phyloP scores from a whole-genome alignment of 1,140 invertebrate species.

The Leucophenga varia region DNA sequence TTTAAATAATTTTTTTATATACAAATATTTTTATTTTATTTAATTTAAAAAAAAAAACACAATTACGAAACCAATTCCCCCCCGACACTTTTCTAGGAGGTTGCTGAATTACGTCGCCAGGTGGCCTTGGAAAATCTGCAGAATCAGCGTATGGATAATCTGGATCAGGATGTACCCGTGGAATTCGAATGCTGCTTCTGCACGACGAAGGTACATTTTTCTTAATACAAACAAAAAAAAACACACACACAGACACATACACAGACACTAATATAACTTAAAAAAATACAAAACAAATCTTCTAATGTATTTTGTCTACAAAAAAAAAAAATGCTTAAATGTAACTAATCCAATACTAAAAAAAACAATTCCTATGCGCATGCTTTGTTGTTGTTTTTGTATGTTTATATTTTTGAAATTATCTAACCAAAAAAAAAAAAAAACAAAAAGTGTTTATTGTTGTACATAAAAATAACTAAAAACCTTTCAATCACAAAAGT shows the following conservation, averaged over 20 bases:
- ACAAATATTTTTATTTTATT: slow-evolving; percentile 28
- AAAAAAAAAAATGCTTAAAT: too few relatives aligned
- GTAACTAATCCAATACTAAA: too few relatives aligned
- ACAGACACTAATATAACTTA: neutral
- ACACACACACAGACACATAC: slow-evolving; percentile 1
- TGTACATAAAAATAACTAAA: too few relatives aligned
- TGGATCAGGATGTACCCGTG: slow-evolving; percentile 79
- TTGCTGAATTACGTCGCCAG: slow-evolving; percentile 54
- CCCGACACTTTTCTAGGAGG: slow-evolving; percentile 47
- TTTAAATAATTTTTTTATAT: slow-evolving; percentile 15
- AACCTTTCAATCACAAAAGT: too few relatives aligned
- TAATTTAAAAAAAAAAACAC: slow-evolving; percentile 33
- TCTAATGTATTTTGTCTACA: too few relatives aligned
- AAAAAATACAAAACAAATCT: too few relatives aligned
- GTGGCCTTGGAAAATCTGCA: slow-evolving; percentile 56
- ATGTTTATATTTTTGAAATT: too few relatives aligned
- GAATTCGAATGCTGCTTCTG: slow-evolving; percentile 96
- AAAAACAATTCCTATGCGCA: too few relatives aligned
- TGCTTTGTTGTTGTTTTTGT: too few relatives aligned
- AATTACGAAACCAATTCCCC: slow-evolving; percentile 28
- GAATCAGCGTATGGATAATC: slow-evolving; percentile 64
- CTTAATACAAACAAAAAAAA: too few relatives aligned
- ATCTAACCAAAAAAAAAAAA: too few relatives aligned
- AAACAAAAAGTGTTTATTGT: too few relatives aligned
- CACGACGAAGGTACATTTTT: slow-evolving; percentile 81